Evolutionary conservation across 2,113 vertebrate species (phyloP), one percentile per base, ranked within the genome.

Genomic region (Forbesichthys papilliferus): DNA sequence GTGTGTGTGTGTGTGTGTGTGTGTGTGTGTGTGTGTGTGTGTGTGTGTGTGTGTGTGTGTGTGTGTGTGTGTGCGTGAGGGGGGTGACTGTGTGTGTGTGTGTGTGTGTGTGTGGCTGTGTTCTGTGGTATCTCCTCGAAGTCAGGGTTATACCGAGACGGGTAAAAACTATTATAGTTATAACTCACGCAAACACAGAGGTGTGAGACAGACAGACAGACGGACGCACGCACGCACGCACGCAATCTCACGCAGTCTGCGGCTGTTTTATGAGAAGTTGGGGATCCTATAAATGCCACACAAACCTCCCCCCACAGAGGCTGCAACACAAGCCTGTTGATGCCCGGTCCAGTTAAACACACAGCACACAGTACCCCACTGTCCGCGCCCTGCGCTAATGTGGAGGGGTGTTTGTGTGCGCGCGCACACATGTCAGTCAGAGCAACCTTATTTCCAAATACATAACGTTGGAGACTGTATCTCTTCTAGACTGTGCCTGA

Each of bases 241-340:
- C 68, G 52, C 20, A 16, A 27, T 27, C 2, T 27, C 9, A 59
- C 18, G 33, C 58, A 47, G 66, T 75, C 72, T 80, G 84, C 3
- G 79, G 83, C 66, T 69, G 71, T 87, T 89, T 89, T 87, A 89
- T 75, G 69, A 69, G 73, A 81, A 66, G 51, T 77, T 11, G 68
- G 73, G 81, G 80, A 78, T 79, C 80, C 78, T 67, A 76, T 90
- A 88, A 87, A 90, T 78, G 79, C 79, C 85, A 82, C 82, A 81
- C 80, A 80, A 77, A 85, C 75, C 79, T 85, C 63, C 7, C 14
- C 36, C 36, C 59, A 11, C 36, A 46, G 47, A 63, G 47, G 36
- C 33, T 16, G 12, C 33, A 42, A 34, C 69, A 61, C 34, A n/a
- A 83, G 75, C 78, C 73, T 74, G 74, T 78, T 78, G 62, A 78